A percentile compares a stretch with the other conserved stretches of the same genome.
Evolutionary conservation across 1,140 invertebrate genomes (phyloP).

Genomic region (Pristionchus pacificus): DNA sequence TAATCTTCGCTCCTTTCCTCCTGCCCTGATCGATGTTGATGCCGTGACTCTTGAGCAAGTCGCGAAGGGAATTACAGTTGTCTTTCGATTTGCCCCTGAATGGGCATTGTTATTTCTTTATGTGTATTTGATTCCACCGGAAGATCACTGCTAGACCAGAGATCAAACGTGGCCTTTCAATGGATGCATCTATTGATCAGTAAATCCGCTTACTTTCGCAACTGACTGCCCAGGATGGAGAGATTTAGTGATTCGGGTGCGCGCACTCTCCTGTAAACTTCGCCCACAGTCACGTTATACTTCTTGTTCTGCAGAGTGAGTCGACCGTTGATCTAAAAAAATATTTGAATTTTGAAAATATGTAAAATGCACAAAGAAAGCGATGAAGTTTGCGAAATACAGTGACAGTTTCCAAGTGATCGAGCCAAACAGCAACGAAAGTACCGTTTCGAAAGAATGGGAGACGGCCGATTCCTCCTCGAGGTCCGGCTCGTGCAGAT

Average conservation of each 20-base stretch:
- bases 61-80: neutral
- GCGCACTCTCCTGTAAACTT: neutral
- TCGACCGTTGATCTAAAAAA: neutral
- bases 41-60: neutral
- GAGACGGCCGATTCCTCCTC: no score
- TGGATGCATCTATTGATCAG: no score
- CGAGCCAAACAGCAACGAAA: no score
- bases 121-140: no score
- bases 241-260: neutral
- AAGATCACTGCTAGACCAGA: no score
- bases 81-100: neutral
- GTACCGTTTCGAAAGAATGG: no score
- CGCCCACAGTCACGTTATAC: neutral
- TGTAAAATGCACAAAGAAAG: neutral
- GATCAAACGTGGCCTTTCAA: no score
- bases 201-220: no score
- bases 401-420: no score
- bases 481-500: no score
- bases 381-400: no score
- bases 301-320: neutral
- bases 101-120: neutral
- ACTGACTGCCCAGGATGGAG: neutral
- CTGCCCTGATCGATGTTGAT: neutral
- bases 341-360: no score
- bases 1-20: neutral